A percentile compares a stretch with the other conserved stretches of the same genome.
Conservation (phyloP, 2,888 invertebrate species). For the Glaucopsyche alexis region DNA sequence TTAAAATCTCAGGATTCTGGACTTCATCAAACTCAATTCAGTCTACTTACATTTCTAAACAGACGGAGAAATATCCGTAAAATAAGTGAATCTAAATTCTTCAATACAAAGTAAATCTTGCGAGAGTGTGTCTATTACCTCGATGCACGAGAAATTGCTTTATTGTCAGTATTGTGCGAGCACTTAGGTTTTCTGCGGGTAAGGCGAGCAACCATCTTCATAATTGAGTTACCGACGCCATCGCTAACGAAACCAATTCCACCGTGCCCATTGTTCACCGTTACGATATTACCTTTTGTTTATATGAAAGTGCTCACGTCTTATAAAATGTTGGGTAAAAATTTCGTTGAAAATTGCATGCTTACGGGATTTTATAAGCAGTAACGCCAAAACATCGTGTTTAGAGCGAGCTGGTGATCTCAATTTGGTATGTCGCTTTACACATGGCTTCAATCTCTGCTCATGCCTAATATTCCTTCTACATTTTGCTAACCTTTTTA, state of each 20-base stretch:
- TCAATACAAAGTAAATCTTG: neutral
- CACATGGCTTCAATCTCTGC: too few relatives aligned
- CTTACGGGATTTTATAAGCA: neutral
- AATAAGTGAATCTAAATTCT: too few relatives aligned
- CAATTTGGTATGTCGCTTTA: neutral
- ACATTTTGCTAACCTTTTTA: too few relatives aligned
- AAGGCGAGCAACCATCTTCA: slow-evolving; percentile 47
- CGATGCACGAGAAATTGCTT: neutral
- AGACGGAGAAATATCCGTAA: neutral
- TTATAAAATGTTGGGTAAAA: neutral
- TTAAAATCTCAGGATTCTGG: too few relatives aligned
- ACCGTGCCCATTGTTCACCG: slow-evolving; percentile 45
- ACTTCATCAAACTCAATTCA: too few relatives aligned
- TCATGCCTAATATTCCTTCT: too few relatives aligned
- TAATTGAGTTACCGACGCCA: slow-evolving; percentile 59
- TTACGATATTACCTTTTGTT: slow-evolving; percentile 40
- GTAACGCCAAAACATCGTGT: neutral
- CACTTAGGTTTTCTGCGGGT: slow-evolving; percentile 18
- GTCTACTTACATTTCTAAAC: neutral
- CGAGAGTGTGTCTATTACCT: neutral
- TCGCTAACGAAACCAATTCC: slow-evolving; percentile 71
- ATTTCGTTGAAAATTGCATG: neutral
- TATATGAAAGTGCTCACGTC: neutral
- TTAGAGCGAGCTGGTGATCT: neutral
- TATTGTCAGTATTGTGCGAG: neutral